phyloP scores from a whole-genome alignment of 2,888 invertebrate genomes.

The Fissipunctia ypsillon region DNA sequence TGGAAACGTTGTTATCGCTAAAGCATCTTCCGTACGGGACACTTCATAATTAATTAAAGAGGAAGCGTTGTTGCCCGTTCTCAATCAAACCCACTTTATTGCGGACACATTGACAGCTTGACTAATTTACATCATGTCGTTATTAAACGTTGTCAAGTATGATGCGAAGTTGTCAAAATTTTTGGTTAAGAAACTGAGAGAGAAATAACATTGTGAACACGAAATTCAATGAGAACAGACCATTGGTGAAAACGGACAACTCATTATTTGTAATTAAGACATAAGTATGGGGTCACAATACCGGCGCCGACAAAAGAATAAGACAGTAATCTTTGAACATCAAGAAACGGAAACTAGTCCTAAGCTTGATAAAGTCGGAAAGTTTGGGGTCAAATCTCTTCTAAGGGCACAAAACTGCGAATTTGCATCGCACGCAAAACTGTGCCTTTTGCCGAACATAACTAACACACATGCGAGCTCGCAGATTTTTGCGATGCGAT shows the following conservation, averaged over 20 bases:
- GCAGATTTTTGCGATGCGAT: no score
- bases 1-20: slow-evolving; percentile 21
- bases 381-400: background rate
- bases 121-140: slow-evolving; percentile 36
- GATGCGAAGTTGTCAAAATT: background rate
- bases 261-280: slow-evolving; percentile 18
- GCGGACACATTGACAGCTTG: slow-evolving; percentile 32
- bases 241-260: background rate
- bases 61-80: slow-evolving; percentile 34
- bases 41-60: slow-evolving; percentile 44
- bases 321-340: slow-evolving; percentile 14
- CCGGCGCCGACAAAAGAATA: slow-evolving; percentile 1
- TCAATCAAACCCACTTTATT: slow-evolving; percentile 44
- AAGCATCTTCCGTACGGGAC: slow-evolving; percentile 25
- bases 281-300: background rate
- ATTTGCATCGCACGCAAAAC: no score
- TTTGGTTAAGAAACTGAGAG: background rate
- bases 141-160: slow-evolving; percentile 24
- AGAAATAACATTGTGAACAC: background rate
- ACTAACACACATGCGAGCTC: no score
- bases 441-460: no score
- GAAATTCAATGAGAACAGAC: background rate
- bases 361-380: slow-evolving; percentile 4
- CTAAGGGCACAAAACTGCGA: no score
- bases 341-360: slow-evolving; percentile 2